Percentiles rank a stretch among this genome's conserved stretches.
phyloP scores from a whole-genome alignment of 2,113 vertebrate species.

The Prochilodus magdalenae region DNA sequence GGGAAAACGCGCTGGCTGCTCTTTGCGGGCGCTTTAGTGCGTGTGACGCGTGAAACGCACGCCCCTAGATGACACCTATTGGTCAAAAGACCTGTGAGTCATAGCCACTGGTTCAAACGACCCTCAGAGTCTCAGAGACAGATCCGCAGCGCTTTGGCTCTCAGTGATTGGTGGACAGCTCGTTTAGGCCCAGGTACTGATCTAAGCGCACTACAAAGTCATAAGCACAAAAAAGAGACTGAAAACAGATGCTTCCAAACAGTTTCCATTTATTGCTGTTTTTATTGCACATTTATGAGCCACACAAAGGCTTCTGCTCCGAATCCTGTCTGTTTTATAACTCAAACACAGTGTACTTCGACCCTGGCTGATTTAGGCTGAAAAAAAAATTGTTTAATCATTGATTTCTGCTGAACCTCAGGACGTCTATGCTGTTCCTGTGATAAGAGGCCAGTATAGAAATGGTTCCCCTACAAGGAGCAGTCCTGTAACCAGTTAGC shows the following conservation, averaged over 20 bases:
- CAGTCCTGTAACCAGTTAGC: too few species aligned
- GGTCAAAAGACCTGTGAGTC: background rate
- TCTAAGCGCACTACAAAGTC: background rate
- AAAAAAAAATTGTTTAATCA: conserved; percentile 32
- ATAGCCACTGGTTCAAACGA: background rate
- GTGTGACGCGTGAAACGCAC: background rate
- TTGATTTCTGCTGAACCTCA: conserved; percentile 19
- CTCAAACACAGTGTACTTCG: conserved; percentile 33
- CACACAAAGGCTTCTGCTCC: background rate
- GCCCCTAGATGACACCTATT: background rate
- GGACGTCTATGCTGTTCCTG: background rate
- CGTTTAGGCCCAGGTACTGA: too few species aligned
- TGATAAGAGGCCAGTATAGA: background rate
- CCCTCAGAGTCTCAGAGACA: background rate
- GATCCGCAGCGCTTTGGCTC: background rate
- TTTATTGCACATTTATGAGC: background rate
- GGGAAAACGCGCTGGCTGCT: background rate
- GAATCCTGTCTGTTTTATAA: background rate
- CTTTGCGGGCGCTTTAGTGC: conserved; percentile 12
- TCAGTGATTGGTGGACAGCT: background rate
- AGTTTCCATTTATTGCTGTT: conserved; percentile 18
- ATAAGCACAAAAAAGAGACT: background rate
- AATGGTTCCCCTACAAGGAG: too few species aligned
- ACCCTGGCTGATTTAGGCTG: conserved; percentile 15
- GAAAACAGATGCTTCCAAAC: background rate